Evolutionary conservation across 2,113 vertebrate species (phyloP).

Genomic region (Cyprinodon brontotheroides): DNA sequence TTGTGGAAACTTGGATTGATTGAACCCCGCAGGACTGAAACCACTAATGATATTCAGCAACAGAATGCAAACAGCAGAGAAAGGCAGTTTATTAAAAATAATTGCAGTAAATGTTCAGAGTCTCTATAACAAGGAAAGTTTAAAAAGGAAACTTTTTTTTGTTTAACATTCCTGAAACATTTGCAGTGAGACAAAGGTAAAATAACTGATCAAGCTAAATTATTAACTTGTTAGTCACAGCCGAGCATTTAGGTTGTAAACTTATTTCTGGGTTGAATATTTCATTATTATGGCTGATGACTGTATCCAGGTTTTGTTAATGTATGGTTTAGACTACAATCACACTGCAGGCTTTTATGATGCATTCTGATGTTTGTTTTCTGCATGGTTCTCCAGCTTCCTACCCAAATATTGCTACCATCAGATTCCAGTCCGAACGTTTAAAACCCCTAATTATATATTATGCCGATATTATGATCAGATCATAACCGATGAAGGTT

Average conservation of each 20-base stretch:
- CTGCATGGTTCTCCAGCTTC: too few relatives aligned
- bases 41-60: conserved; percentile 4
- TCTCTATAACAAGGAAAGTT: not conserved
- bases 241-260: not conserved
- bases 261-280: not conserved
- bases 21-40: conserved; percentile 8
- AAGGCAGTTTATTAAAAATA: conserved; percentile 4
- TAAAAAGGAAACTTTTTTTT: not conserved
- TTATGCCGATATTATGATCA: too few relatives aligned
- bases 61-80: conserved; percentile 4
- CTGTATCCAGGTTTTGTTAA: not conserved
- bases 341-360: too few relatives aligned
- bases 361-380: too few relatives aligned
- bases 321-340: too few relatives aligned
- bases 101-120: not conserved
- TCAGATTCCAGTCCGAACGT: too few relatives aligned
- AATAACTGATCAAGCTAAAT: not conserved
- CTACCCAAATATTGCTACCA: too few relatives aligned
- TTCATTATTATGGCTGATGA: not conserved
- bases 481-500: too few relatives aligned
- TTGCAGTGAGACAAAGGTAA: not conserved
- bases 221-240: not conserved
- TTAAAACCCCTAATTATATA: too few relatives aligned
- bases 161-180: not conserved
- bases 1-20: conserved; percentile 4